Conservation (phyloP, 2,797 vertebrate genomes). For the Eupleurogrammus muticus region DNA sequence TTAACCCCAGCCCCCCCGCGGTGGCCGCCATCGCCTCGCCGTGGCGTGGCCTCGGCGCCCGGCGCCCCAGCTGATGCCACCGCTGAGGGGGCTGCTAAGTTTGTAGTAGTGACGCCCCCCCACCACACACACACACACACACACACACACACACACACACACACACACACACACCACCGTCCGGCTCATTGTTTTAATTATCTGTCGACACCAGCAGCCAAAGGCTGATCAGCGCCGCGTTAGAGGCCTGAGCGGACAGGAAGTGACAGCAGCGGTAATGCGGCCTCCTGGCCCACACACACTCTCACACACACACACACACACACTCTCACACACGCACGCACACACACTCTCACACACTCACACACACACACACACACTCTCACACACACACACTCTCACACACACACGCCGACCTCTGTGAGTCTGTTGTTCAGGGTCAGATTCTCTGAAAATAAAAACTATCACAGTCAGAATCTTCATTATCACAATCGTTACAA, state of each 20-base stretch:
- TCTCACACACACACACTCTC: conserved; percentile 23
- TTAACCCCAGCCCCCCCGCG: conserved; percentile 72
- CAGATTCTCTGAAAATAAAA: conserved; percentile 58
- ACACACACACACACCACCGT: too few species aligned
- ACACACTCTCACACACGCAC: too few species aligned
- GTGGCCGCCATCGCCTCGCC: conserved; percentile 74
- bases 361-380: too few species aligned
- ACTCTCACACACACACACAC: background rate
- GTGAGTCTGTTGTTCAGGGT: conserved; percentile 71
- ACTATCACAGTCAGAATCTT: too few species aligned
- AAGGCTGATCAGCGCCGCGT: conserved; percentile 81
- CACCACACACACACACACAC: too few species aligned
- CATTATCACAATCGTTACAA: too few species aligned
- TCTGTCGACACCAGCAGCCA: conserved; percentile 83
- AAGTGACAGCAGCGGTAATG: conserved; percentile 93
- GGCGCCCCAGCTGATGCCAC: conserved; percentile 66
- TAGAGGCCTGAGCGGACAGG: conserved; percentile 88
- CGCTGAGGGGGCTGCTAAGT: conserved; percentile 69
- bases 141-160: too few species aligned
- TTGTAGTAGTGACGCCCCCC: too few species aligned
- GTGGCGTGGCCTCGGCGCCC: conserved; percentile 48
- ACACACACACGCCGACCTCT: conserved; percentile 74
- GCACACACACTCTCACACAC: background rate
- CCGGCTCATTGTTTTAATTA: conserved; percentile 94
- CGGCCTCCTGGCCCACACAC: conserved; percentile 87